Conservation (phyloP, 2,888 invertebrate species). For the Eupithecia centaureata region DNA sequence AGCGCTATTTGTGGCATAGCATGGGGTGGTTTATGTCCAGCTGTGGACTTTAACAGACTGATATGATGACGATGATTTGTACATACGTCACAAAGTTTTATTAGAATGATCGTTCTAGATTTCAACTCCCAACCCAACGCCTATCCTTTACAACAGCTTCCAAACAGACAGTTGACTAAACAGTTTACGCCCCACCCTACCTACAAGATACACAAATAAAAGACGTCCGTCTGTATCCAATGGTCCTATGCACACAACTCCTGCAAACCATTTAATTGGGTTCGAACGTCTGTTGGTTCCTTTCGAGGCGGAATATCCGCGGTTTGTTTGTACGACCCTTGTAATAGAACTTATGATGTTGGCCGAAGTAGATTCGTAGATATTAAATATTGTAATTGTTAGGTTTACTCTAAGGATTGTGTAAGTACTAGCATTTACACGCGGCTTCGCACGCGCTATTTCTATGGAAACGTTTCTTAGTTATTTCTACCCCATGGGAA, state of each 20-base stretch:
- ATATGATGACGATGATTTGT: background rate
- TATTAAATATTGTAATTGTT: background rate
- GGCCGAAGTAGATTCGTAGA: background rate
- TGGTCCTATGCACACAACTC: conserved; percentile 69
- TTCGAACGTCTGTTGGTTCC: conserved; percentile 65
- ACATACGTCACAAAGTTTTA: background rate
- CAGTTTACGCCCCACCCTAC: conserved; percentile 34
- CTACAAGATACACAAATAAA: conserved; percentile 45
- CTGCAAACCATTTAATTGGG: conserved; percentile 72
- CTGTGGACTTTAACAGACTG: background rate
- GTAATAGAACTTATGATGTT: conserved; percentile 39
- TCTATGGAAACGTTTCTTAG: too few species aligned
- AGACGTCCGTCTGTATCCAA: conserved; percentile 44
- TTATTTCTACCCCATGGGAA: too few species aligned
- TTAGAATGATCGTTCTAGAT: background rate
- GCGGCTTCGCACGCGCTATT: too few species aligned
- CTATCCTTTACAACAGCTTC: background rate
- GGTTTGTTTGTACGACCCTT: conserved; percentile 39
- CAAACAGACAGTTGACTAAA: conserved; percentile 18
- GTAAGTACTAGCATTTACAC: too few species aligned
- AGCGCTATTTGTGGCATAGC: background rate
- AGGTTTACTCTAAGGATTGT: too few species aligned
- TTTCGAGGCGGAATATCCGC: conserved; percentile 30
- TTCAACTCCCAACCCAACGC: background rate
- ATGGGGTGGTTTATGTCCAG: background rate